Evolutionary conservation across 2,113 vertebrate species (phyloP), one percentile per base, ranked within the genome.

Genomic region (Pterocles burchelli): DNA sequence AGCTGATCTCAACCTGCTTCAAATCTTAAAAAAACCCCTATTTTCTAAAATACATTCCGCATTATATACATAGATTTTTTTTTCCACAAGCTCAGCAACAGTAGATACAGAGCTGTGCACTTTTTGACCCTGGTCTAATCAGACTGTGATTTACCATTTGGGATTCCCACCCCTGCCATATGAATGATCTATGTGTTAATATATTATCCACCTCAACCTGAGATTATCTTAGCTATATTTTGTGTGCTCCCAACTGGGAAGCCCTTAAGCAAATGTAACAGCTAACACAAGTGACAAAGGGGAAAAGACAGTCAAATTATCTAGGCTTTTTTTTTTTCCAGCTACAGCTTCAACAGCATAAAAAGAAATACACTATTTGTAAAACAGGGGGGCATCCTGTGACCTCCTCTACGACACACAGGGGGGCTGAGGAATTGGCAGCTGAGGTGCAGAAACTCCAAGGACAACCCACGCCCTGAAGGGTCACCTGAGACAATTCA

Each of bases 351-450:
- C 61, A 63, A 33, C 16, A 10, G 34, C 38, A 38, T 71, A 46
- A 68, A 80, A 90, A 75, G 26, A 71, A 86, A 55, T 11, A 5
- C 3, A 4, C 5, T 49, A 5, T 61, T 81, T 72, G 17, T 72
- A 73, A 72, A 20, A 1, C 6, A 31, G 29, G 9, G 26, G 10
- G 34, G 73, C 52, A 67, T 17, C 16, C 34, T 77, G 43, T 16
- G 59, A 63, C 31, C 26, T 67, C 46, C n/a, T 9, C 14, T 52
- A 49, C 0, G 1, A 34, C 15, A 20, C 0, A 1, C 18, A 74
- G 54, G 17, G 65, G 2, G 36, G 46, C 68, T 49, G 54, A 95
- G 62, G 24, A 8, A 24, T 63, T 0, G 0, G 62, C 45, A 57
- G 85, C 54, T 2, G 4, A 45, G 66, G 33, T 26, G 45, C 25